Percentiles rank a stretch among this genome's conserved stretches.
phyloP scores from a whole-genome alignment of 2,797 vertebrate genomes.

The Acanthis flammea region DNA sequence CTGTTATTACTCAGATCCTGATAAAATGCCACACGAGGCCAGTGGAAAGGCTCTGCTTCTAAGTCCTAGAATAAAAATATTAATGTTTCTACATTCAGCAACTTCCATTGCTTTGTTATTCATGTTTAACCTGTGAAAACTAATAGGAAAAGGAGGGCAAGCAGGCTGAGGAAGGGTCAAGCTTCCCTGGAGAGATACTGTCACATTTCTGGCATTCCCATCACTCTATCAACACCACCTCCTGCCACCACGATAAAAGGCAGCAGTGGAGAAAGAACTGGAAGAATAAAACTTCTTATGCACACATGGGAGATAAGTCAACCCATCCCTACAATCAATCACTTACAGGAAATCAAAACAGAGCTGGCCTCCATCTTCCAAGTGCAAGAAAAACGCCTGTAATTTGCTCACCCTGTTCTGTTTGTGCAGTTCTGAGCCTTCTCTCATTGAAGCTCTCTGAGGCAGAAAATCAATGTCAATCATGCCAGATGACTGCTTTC shows the following conservation, averaged over 20 bases:
- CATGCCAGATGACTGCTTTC: not conserved
- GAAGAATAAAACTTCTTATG: not conserved
- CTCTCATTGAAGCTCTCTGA: not conserved
- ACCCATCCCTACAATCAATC: not conserved
- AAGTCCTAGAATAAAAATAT: not conserved
- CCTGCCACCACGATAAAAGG: not conserved
- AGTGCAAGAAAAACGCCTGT: not conserved
- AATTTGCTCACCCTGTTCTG: not conserved
- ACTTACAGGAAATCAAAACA: not conserved
- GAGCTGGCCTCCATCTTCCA: not conserved
- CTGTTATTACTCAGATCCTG: not conserved
- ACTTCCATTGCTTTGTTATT: not conserved
- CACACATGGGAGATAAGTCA: not conserved
- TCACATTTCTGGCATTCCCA: not conserved
- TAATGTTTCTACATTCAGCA: not conserved
- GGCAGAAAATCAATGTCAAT: slow-evolving; percentile 30
- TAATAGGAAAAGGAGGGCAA: not conserved
- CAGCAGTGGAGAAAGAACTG: not conserved
- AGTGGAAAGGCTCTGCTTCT: not conserved
- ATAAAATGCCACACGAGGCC: not conserved
- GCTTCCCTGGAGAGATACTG: not conserved
- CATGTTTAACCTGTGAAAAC: not conserved
- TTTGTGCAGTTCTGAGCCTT: not conserved
- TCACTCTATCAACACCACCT: not conserved
- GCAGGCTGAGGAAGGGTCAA: not conserved